phyloP scores from a whole-genome alignment of 2,113 vertebrate species.

The Sigmodon hispidus region DNA sequence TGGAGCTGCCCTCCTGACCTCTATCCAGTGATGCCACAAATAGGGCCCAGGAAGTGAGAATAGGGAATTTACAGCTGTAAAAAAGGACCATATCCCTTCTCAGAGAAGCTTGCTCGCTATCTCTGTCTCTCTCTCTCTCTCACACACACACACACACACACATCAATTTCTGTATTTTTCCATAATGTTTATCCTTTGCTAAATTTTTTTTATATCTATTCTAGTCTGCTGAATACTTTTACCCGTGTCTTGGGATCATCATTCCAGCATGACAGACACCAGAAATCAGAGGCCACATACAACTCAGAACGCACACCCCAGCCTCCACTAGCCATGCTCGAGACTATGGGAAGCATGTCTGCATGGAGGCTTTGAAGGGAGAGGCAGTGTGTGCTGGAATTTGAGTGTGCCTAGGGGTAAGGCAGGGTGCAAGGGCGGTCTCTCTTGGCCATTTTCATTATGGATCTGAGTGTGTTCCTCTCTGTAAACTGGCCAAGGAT shows the following conservation, averaged over 20 bases:
- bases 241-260: background rate
- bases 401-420: background rate
- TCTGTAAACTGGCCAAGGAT: background rate
- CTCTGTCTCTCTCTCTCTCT: background rate
- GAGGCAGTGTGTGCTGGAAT: background rate
- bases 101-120: background rate
- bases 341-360: background rate
- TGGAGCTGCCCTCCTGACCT: background rate
- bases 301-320: background rate
- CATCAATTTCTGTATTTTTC: background rate
- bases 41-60: background rate
- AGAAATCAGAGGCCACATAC: background rate
- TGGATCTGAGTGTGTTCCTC: background rate
- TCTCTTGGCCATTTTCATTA: background rate
- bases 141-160: background rate
- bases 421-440: too few relatives aligned
- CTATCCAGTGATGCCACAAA: background rate
- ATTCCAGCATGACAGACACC: background rate
- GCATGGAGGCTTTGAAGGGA: background rate
- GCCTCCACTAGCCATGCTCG: background rate
- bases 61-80: background rate
- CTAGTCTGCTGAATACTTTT: background rate
- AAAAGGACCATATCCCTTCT: too few relatives aligned
- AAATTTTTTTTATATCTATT: background rate
- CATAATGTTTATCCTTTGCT: background rate